Conservation (phyloP, 2,113 vertebrate species). For the Apeltes quadracus region DNA sequence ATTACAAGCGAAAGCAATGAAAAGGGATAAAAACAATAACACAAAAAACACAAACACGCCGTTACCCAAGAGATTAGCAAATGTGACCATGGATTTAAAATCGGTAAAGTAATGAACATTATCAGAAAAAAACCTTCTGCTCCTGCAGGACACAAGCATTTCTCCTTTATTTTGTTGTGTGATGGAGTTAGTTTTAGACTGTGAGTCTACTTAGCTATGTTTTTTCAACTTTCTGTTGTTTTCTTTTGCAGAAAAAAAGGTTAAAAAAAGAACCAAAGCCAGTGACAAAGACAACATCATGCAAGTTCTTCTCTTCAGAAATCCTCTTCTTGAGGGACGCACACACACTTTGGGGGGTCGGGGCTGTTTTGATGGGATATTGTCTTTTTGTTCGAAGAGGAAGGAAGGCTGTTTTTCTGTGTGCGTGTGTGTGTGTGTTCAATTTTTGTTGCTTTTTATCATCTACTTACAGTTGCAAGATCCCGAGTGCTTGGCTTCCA, state of each 20-base stretch:
- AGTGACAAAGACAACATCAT: constrained; percentile 77
- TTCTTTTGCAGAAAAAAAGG: constrained; percentile 60
- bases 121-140: constrained; percentile 62
- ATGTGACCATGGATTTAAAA: constrained; percentile 68
- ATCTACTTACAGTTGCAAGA: constrained; percentile 99
- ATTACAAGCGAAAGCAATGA: constrained; percentile 76
- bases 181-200: constrained; percentile 56
- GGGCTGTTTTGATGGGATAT: constrained; percentile 67
- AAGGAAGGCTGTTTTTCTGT: constrained; percentile 18
- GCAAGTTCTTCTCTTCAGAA: constrained; percentile 79
- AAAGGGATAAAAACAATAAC: constrained; percentile 46
- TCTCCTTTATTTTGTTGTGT: constrained; percentile 59
- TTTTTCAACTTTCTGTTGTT: constrained; percentile 45
- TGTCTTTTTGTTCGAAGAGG: constrained; percentile 68
- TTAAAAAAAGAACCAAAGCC: constrained; percentile 66
- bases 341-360: constrained; percentile 10
- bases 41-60: constrained; percentile 63
- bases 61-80: constrained; percentile 66
- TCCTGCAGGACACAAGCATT: constrained; percentile 60
- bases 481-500: constrained; percentile 98
- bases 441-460: constrained; percentile 73
- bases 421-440: constrained; percentile 63
- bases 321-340: constrained; percentile 68
- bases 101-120: constrained; percentile 61
- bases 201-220: constrained; percentile 26